These are phyloP conservation scores for Tetramorium simillimum DNA, from an alignment of 1,140 invertebrate genomes.

Conservation along the genomic window DNA sequence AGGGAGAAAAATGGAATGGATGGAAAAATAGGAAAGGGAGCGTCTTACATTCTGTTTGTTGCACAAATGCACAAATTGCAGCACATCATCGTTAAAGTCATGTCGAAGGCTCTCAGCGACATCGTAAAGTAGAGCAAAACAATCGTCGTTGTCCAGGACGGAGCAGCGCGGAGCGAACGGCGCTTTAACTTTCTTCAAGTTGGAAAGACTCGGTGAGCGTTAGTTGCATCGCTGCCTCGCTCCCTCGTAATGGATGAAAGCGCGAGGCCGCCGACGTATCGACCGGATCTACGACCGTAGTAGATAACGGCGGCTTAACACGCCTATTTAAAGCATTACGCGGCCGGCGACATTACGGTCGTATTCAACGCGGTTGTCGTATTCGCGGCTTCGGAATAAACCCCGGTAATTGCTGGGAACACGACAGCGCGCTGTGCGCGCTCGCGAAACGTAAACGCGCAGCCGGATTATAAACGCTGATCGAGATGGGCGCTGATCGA, in stretches of 20 bases:
- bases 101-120: slow-evolving; percentile 21
- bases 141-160: neutral
- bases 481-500: slow-evolving; percentile 23
- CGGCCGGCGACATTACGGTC: slow-evolving; percentile 29
- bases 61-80: slow-evolving; percentile 6
- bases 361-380: slow-evolving; percentile 38
- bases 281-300: slow-evolving; percentile 8
- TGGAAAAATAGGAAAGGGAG: neutral
- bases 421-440: neutral
- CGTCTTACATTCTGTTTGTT: slow-evolving; percentile 17
- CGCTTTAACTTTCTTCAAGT: slow-evolving; percentile 3
- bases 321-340: slow-evolving; percentile 43
- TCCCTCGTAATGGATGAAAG: slow-evolving; percentile 12
- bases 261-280: neutral
- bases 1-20: neutral
- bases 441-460: neutral
- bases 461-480: slow-evolving; percentile 27
- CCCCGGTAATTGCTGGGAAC: slow-evolving; percentile 34
- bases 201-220: neutral
- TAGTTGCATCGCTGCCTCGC: neutral
- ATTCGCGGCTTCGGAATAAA: slow-evolving; percentile 32
- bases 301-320: slow-evolving; percentile 38
- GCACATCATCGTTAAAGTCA: slow-evolving; percentile 36
- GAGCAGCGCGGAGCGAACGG: too few relatives aligned
- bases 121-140: slow-evolving; percentile 13